Conservation (phyloP, 2,113 vertebrate species). For the Uria lomvia region DNA sequence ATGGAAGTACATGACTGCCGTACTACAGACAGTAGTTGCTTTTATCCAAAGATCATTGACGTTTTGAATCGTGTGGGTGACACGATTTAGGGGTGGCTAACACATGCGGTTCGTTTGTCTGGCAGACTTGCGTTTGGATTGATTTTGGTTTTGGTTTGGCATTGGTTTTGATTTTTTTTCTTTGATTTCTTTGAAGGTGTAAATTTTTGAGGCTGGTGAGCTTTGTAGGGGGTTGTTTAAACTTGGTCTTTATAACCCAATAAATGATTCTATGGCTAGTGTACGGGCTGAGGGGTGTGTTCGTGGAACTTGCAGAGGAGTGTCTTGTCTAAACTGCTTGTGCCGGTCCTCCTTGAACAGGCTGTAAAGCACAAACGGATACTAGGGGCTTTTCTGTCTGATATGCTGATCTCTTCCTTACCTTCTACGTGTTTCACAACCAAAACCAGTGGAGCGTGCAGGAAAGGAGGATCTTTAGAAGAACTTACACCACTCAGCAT, state of each 20-base stretch:
- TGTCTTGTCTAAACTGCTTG: background rate
- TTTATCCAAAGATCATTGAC: background rate
- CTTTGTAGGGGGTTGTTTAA: background rate
- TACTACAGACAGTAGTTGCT: background rate
- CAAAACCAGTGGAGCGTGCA: background rate
- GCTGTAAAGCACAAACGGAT: background rate
- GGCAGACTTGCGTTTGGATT: fast-evolving
- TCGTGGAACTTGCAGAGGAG: background rate
- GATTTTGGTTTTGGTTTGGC: background rate
- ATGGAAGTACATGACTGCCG: background rate
- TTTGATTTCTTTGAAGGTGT: background rate
- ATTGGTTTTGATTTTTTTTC: background rate
- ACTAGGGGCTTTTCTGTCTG: background rate
- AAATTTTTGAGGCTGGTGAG: background rate
- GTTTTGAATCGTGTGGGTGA: background rate
- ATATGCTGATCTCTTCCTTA: fast-evolving
- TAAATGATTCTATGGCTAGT: background rate
- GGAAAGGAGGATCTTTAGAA: background rate
- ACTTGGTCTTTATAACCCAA: background rate
- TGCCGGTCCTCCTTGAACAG: background rate
- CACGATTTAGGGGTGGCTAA: background rate
- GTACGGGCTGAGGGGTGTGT: background rate
- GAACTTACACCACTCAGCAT: background rate
- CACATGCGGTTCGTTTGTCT: background rate
- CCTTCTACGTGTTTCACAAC: background rate